Conservation (phyloP, 1,140 invertebrate genomes). For the Drosophila jambulina region DNA sequence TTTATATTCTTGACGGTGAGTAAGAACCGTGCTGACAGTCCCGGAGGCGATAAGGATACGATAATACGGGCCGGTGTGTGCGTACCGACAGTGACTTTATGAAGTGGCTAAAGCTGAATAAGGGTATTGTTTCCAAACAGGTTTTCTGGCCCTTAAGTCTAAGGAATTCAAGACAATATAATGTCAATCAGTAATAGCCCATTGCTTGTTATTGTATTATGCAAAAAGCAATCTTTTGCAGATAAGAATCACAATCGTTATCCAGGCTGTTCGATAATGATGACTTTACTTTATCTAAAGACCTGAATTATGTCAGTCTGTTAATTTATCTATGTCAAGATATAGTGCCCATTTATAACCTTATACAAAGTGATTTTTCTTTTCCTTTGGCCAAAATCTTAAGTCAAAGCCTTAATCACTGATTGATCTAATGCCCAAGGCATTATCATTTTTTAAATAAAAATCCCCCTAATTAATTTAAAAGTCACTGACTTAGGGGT, state of each 20-base stretch:
- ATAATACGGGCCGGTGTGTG: not conserved
- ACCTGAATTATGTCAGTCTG: not conserved
- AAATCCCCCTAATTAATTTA: not conserved
- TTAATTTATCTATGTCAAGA: slow-evolving; percentile 9
- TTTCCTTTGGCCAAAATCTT: not conserved
- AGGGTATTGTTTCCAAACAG: not conserved
- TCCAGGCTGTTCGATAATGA: slow-evolving; percentile 13
- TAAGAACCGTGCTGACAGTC: slow-evolving; percentile 13
- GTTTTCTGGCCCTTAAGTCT: not conserved
- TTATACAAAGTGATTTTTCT: not conserved
- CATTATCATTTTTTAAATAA: not conserved
- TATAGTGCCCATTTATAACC: slow-evolving; percentile 3
- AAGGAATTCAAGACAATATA: not conserved
- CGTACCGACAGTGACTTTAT: not conserved
- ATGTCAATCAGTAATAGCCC: not conserved
- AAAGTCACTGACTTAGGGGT: slow-evolving; percentile 19
- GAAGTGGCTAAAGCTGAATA: slow-evolving; percentile 1
- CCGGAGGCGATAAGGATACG: slow-evolving; percentile 19
- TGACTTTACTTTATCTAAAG: slow-evolving; percentile 32
- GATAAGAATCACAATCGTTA: not conserved
- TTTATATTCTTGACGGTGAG: slow-evolving; percentile 10
- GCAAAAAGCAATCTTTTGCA: not conserved
- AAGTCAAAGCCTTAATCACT: not conserved
- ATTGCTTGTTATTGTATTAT: not conserved
- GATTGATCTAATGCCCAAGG: not conserved